Percentiles rank a stretch among this genome's conserved stretches.
Conservation (phyloP, 2,113 vertebrate species). For the Carassius carassius region DNA sequence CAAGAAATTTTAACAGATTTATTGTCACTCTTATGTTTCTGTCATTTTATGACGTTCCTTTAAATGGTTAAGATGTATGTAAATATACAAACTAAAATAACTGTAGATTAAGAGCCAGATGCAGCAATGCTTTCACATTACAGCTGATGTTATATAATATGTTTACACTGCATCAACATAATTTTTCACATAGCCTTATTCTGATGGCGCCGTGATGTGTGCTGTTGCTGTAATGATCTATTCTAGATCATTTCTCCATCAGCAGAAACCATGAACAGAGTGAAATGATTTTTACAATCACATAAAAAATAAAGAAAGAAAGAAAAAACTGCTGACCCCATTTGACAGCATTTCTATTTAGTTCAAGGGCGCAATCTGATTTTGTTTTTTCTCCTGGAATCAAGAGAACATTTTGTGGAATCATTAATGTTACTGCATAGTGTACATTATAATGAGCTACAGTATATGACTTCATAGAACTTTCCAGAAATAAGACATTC, state of each 20-base stretch:
- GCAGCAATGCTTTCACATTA: not conserved
- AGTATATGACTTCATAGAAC: not conserved
- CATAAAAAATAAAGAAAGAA: not conserved
- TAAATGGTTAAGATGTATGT: not conserved
- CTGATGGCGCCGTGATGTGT: not conserved
- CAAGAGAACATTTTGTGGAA: not conserved
- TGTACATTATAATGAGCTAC: not conserved
- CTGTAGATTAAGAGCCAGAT: not conserved
- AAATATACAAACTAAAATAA: not conserved
- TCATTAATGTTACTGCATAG: not conserved
- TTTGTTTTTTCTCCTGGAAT: not conserved
- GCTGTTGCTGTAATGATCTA: conserved; percentile 4
- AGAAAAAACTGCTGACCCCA: not conserved
- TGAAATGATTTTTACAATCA: not conserved
- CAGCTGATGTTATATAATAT: not conserved
- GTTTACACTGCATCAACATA: not conserved
- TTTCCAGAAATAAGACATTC: not conserved
- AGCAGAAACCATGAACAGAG: not conserved
- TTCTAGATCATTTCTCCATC: conserved; percentile 49
- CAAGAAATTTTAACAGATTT: not conserved
- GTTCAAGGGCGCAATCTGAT: conserved; percentile 37
- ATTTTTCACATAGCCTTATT: not conserved
- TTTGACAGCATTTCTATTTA: conserved; percentile 1
- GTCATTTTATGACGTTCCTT: not conserved
- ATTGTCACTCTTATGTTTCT: too few species aligned